Base-by-base conservation (phyloP, 2,888 invertebrate species). In the Druceiella hillmani region DNA sequence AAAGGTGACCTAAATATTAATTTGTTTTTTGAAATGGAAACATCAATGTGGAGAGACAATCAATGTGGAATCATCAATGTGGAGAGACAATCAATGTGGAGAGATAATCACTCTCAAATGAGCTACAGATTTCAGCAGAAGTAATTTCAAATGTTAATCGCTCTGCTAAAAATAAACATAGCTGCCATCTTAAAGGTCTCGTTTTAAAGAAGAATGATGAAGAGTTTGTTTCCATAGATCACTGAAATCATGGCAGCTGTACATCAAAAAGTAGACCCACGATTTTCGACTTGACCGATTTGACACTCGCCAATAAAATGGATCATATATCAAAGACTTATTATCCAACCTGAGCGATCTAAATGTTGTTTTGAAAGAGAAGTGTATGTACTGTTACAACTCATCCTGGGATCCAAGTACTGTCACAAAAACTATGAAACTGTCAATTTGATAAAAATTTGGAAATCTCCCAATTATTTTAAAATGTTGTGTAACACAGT, bases 301-400 rank as follows among this genome's bases (percentile, higher is more conserved):
- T 10, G 27, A 27, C 27, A 27, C 27, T 27, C 10, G 27, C 11
- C 10, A 9, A 27, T 27, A 27, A 27, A 27, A 5, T 9, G 27
- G 27, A 27, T 27, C 10, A 27, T 27, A 27, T 27, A 5, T 27
- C 10, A 27, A 10, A 27, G 27, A 10, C 27, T 27, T 7, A 27
- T 27, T 27, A 27, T 27, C 27, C 10, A 27, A 27, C 10, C 10
- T 27, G 27, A 27, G 4, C 11, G 7, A 27, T 5, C 5, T 11
- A 5, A 27, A 11, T 27, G 27, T 27, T 10, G 10, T 27, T 5
- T 27, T 27, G 11, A 27, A 27, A 20, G 9, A 20, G 22, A 20
- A n/a, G 6, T 6, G 9, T 20, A n/a, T 20, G 22, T 20, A n/a
- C n/a, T n/a, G n/a, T n/a, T n/a, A n/a, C n/a, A n/a, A n/a, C n/a